Base-by-base conservation (phyloP, 64 coral and sea anemone species). In the Stichodactyla helianthus region DNA sequence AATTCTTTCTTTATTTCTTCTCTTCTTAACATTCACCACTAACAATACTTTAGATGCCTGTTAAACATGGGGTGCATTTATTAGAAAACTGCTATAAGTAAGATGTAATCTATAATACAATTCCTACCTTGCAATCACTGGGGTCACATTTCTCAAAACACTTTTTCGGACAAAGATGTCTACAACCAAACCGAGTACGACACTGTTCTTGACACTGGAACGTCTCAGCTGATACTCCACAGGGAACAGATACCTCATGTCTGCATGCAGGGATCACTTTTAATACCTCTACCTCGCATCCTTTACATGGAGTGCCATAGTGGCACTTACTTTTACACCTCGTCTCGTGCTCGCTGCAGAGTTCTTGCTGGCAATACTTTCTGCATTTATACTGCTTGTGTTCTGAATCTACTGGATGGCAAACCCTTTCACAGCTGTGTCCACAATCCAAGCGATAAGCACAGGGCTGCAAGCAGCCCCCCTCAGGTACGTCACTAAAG, bases 391-490 rank as follows among this genome's bases (percentile, higher is more conserved):
- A 92, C 15, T 92, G 77, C 10, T 82, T 9, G 68, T 92, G 91
- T 2, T 77, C 79, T 28, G 79, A 51, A 53, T 92, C 91, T 23
- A 60, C 53, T 62, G 91, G 91, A 54, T 92, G 91, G 52, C 91
- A 92, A 15, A 84, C 50, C 61, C 79, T 82, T 0, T 84, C 28
- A 83, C 91, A 92, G 22, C 26, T 65, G 52, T 92, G 90, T 58
- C 90, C 90, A 54, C 90, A 92, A 11, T 83, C 53, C 50, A 92
- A 71, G 51, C 86, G 57, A 27, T 17, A 62, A 44, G 31, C 52
- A 84, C 91, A 92, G 17, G 62, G 91, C 54, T 82, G 5, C 27
- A 17, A 84, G 31, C 86, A 92, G 16, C 91, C 91, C n/a, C 91
- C 91, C 0, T 87, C 68, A 14, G 91, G 91, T 7, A 62, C 91